Base-by-base conservation (phyloP, 2,113 vertebrate genomes). In the Podiceps cristatus region DNA sequence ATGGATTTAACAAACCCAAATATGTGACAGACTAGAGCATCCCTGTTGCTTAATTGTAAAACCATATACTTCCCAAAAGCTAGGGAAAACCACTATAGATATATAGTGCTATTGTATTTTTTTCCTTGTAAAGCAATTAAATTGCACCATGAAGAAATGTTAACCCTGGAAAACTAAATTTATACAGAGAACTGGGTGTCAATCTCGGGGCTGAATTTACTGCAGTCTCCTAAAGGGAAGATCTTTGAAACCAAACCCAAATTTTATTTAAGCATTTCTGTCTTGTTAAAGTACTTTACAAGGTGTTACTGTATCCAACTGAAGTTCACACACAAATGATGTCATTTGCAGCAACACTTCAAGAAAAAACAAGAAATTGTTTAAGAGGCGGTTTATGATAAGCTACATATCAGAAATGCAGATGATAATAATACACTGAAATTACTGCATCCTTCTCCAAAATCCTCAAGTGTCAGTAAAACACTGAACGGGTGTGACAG, bases 1-100 rank as follows among this genome's bases (percentile, higher is more conserved):
- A 97, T 97, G 86, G 77, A 88, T 97, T 94, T 81, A 96, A 90
- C 95, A 97, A 96, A 96, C 80, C 11, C 20, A 72, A 96, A 58
- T 76, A 60, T 18, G 73, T 89, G 72, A 91, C 78, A 95, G 64
- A 71, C 23, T 73, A 75, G 62, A 93, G 69, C 78, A 94, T 93
- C 75, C 28, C 58, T 66, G 37, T 82, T 91, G n/a, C 59, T 90
- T 94, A 91, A 96, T 78, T 94, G 63, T 59, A 97, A 97, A 94
- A 94, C 76, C 94, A 91, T 82, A 18, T 56, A 88, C n/a, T 88
- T 90, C 87, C 52, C 56, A 91, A 95, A 86, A 67, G 42, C 47
- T 74, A 86, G n/a, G 56, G 73, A 91, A 87, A 90, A 58, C 33
- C 53, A 23, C 12, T 25, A 10, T 16, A 87, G 62, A 44, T 60